Base-by-base conservation (phyloP, 2,888 invertebrate genomes). In the Volucella inflata region DNA sequence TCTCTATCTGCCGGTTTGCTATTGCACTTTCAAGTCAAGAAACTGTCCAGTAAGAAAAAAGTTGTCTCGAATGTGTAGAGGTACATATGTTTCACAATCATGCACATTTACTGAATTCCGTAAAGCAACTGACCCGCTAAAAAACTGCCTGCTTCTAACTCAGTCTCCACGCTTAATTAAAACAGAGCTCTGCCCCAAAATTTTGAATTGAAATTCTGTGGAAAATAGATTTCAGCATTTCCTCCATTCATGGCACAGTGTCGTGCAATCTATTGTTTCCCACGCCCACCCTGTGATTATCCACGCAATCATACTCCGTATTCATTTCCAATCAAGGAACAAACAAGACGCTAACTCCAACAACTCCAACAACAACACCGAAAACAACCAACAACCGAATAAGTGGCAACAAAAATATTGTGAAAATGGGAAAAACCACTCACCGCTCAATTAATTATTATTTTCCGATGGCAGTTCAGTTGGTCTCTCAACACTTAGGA, bases 391-490 rank as follows among this genome's bases (percentile, higher is more conserved):
- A 30, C 30, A 30, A 30, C 30, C 30, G 30, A 14, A 74, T 10
- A 55, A 74, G 74, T 51, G 53, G 71, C 48, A 70, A 64, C 44
- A 21, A 72, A 87, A 81, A 80, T 83, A 72, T 83, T 83, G 81
- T 81, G 71, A 77, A 81, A 85, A 85, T 85, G 85, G 85, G 75
- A 64, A 85, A 85, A 85, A 81, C 85, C 85, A 81, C 85, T 85
- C 85, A 81, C 72, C 81, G 85, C 85, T 85, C 85, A 85, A 85
- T 85, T 85, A 85, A 85, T 85, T 85, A 85, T 85, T 85, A 85
- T 77, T 85, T 85, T 81, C 80, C 80, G 70, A 81, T 85, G 85
- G 82, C 74, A 74, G 78, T 74, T 71, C 30, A 30, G 30, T 6
- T 30, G 30, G 30, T 30, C 30, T 30, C 30, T 30, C 30, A 30